Percentiles rank a stretch among this genome's conserved stretches.
Conservation (phyloP, 2,888 invertebrate genomes). For the Tanytarsus gracilentus region DNA sequence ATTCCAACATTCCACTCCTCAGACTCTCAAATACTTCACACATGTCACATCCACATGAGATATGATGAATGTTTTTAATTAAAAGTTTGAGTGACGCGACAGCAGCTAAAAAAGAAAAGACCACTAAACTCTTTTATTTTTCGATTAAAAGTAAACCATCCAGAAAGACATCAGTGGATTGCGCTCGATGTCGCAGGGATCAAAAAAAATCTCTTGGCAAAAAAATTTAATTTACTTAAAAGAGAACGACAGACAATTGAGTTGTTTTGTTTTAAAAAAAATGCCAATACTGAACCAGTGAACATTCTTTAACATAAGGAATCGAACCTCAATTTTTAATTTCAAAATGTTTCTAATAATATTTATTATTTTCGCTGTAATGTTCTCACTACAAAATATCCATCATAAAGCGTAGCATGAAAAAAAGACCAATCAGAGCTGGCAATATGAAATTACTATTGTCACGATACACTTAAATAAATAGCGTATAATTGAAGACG, state of each 20-base stretch:
- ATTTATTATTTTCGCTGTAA: too few relatives aligned
- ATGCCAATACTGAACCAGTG: too few relatives aligned
- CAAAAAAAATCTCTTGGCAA: neutral
- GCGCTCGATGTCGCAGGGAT: neutral
- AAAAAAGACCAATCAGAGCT: conserved; percentile 4
- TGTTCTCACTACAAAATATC: too few relatives aligned
- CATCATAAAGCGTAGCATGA: too few relatives aligned
- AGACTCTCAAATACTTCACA: neutral
- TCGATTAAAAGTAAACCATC: conserved; percentile 23
- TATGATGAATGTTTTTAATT: conserved; percentile 27
- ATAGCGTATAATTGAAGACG: conserved; percentile 25
- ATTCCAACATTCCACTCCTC: neutral
- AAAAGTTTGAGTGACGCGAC: conserved; percentile 24
- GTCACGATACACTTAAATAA: conserved; percentile 7
- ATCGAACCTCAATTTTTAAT: too few relatives aligned
- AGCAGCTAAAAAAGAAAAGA: neutral
- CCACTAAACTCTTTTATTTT: neutral
- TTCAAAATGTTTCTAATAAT: too few relatives aligned
- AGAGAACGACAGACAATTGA: too few relatives aligned
- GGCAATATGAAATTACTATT: neutral
- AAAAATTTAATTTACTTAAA: neutral
- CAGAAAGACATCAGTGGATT: conserved; percentile 15
- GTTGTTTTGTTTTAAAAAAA: too few relatives aligned
- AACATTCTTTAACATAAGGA: too few relatives aligned
- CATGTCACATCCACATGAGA: conserved; percentile 6